A percentile compares a stretch with the other conserved stretches of the same genome.
These are phyloP conservation scores for Ardeotis arabs DNA, from an alignment of 2,113 vertebrate genomes.

Conservation along the genomic window DNA sequence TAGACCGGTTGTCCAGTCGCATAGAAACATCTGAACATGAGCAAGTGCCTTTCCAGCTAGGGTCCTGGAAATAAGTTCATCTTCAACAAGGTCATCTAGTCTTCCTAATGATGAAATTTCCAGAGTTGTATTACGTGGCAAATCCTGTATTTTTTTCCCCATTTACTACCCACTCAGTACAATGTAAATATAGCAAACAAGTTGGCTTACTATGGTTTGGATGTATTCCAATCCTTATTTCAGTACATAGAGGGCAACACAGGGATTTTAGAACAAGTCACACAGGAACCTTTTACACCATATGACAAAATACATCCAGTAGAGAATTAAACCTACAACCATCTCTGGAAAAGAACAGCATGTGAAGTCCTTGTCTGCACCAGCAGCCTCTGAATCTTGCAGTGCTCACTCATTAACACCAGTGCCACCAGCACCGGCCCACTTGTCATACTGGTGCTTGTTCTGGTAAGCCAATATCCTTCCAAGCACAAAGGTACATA, in stretches of 20 bases:
- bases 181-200: not conserved
- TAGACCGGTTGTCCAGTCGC: accelerated
- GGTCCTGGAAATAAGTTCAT: not conserved
- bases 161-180: not conserved
- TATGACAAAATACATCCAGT: not conserved
- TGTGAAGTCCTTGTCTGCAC: not conserved
- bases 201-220: not conserved
- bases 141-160: not conserved
- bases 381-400: not conserved
- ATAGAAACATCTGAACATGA: not conserved
- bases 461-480: not conserved
- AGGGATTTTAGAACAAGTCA: not conserved
- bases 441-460: not conserved
- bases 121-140: not conserved
- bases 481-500: not conserved
- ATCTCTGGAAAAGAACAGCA: accelerated
- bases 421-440: not conserved
- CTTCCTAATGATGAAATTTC: not conserved
- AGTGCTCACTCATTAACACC: not conserved
- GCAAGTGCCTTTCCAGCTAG: not conserved
- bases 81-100: not conserved
- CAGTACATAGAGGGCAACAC: not conserved
- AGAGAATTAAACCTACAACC: not conserved
- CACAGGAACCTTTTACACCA: not conserved
- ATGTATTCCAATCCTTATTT: not conserved